Conservation (phyloP, 2,888 invertebrate genomes). For the Glyphotaelius pellucidus region DNA sequence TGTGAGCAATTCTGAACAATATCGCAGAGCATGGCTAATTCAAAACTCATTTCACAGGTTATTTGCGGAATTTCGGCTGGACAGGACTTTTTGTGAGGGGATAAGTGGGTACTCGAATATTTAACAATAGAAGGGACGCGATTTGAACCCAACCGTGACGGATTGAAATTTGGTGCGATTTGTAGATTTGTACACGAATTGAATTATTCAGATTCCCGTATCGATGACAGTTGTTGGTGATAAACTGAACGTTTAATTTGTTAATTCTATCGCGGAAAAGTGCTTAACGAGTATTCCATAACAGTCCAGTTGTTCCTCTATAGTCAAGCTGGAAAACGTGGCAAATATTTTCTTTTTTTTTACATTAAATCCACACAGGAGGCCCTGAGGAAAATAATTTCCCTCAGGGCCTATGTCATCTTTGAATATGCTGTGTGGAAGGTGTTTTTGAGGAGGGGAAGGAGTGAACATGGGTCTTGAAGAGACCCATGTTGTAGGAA, state of each 20-base stretch:
- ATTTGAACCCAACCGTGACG: background rate
- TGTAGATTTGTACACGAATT: background rate
- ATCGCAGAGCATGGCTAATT: slow-evolving; percentile 2
- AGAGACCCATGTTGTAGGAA: no score
- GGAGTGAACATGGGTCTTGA: no score
- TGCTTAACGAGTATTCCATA: background rate
- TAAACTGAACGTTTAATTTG: background rate
- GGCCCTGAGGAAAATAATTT: no score
- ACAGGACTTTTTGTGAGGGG: slow-evolving; percentile 16
- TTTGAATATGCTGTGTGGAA: no score
- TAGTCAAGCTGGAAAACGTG: background rate
- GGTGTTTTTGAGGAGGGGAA: no score
- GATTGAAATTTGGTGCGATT: background rate
- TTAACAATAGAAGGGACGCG: slow-evolving; percentile 1
- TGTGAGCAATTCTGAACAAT: background rate
- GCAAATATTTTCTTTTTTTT: no score
- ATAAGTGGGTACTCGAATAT: background rate
- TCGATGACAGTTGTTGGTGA: background rate
- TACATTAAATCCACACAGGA: no score
- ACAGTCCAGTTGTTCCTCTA: background rate
- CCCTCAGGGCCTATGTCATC: no score
- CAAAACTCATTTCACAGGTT: slow-evolving; percentile 18
- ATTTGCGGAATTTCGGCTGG: slow-evolving; percentile 24
- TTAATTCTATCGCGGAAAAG: background rate
- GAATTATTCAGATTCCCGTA: background rate